phyloP scores from a whole-genome alignment of 1,140 invertebrate genomes.

The Drosophila kepulauana region DNA sequence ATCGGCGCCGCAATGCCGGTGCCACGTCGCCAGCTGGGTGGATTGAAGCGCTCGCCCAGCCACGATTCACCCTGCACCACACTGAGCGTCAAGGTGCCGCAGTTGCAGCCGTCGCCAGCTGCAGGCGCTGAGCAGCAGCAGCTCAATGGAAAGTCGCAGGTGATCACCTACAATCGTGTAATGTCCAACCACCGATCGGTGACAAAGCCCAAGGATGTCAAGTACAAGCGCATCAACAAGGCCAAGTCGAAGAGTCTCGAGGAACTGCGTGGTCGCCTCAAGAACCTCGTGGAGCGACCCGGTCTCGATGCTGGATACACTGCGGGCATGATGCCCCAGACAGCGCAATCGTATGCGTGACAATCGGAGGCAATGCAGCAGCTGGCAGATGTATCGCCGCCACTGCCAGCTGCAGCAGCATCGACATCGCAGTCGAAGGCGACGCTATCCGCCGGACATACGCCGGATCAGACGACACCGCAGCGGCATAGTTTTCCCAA shows the following conservation, averaged over 20 bases:
- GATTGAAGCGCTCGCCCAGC: slow-evolving; percentile 66
- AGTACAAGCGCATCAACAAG: slow-evolving; percentile 95
- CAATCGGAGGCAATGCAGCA: slow-evolving; percentile 25
- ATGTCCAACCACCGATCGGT: slow-evolving; percentile 96
- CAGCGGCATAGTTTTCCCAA: slow-evolving; percentile 65
- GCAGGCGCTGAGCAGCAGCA: slow-evolving; percentile 45
- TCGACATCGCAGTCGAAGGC: not conserved
- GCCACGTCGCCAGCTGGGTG: slow-evolving; percentile 62
- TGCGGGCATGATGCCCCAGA: slow-evolving; percentile 74
- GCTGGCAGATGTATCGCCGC: not conserved
- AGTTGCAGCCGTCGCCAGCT: slow-evolving; percentile 47
- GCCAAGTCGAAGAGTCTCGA: slow-evolving; percentile 95
- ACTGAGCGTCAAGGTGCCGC: slow-evolving; percentile 68
- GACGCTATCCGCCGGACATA: slow-evolving; percentile 24
- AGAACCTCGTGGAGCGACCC: slow-evolving; percentile 92
- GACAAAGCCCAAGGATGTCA: slow-evolving; percentile 95
- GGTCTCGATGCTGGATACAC: slow-evolving; percentile 62
- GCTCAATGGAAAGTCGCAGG: slow-evolving; percentile 86
- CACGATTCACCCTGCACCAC: slow-evolving; percentile 72
- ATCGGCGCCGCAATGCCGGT: slow-evolving; percentile 40
- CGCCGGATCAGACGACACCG: slow-evolving; percentile 31
- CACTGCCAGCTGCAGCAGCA: not conserved
- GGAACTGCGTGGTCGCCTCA: slow-evolving; percentile 91
- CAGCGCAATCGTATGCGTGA: slow-evolving; percentile 84
- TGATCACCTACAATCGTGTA: slow-evolving; percentile 93